Base-by-base conservation (phyloP, 2,888 invertebrate genomes). In the Spialia ferax region DNA sequence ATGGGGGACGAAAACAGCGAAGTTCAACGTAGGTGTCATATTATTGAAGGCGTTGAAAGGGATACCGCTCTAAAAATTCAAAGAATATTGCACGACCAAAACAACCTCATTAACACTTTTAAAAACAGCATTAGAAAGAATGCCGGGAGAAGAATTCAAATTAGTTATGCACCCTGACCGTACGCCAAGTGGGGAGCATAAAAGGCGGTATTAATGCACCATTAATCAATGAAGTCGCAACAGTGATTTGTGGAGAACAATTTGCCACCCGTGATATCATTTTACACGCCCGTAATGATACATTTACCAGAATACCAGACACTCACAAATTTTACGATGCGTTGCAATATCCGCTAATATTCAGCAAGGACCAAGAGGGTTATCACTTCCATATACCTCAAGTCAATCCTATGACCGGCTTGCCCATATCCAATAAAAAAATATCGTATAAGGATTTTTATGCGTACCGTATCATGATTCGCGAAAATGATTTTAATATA, bases 41-140 rank as follows among this genome's bases (percentile, higher is more conserved):
- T 32, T 35, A 59, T 74, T 22, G 66, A 13, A 62, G 70, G 72
- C 8, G 63, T 73, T 32, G 68, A 71, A 54, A 71, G 64, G 63
- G 55, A 71, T 48, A 73, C 70, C 42, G 71, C 77, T 54, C 22
- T 57, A 57, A 70, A 78, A 70, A 68, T 79, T 63, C 76, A 79
- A 69, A 70, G 72, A 38, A 4, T 78, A 60, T n/a, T 38, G n/a
- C 38, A 38, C n/a, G 38, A 38, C n/a, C 38, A 38, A 3, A 38
- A 38, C n/a, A 38, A 0, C 13, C n/a, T 38, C 13, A n/a, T 38
- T 38, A 72, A 73, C 70, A 69, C 70, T 61, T 77, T 77, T 62
- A 1, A 38, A 38, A 38, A 38, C n/a, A n/a, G 38, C 38, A 0
- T n/a, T n/a, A 38, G 38, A 38, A n/a, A 38, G 38, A 38, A n/a